Base-by-base conservation (phyloP, 37 sponge, comb jelly and placozoan genomes). In the Spongilla lacustris region DNA sequence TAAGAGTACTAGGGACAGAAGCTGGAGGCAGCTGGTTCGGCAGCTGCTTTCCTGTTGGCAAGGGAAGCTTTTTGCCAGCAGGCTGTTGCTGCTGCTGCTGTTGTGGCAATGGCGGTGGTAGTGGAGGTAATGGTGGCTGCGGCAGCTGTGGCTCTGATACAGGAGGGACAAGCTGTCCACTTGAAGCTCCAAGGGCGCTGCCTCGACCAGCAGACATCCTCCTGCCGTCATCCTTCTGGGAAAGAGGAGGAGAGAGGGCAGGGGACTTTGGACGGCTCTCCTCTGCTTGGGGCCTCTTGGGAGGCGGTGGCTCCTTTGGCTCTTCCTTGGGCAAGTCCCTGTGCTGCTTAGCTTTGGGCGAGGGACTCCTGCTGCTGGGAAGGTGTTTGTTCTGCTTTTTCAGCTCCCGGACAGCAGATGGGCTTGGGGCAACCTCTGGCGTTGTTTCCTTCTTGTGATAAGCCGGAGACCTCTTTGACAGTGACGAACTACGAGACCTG, bases 201-300 rank as follows among this genome's bases (percentile, higher is more conserved):
- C 5, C 28, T 12, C 71, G 27, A 69, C 71, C 27, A 25, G 34
- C 33, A 19, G 34, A 34, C 14, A 21, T 17, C 22, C 32, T 74
- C 74, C 32, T 74, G 10, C 28, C 74, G 33, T 34, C 27, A 8
- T 69, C 25, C 28, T n/a, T n/a, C 25, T 28, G 25, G 70, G 10
- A 12, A 27, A 12, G 70, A 69, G 10, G 70, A n/a, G 71, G 28
- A 11, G 68, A 28, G 9, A 36, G 22, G 27, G 84, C 6, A 27
- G 86, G 78, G 70, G 86, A 86, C 46, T 86, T 86, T 48, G 77
- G 78, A 21, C 69, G 69, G 9, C 38, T 0, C 2, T 68, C 58
- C 13, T 86, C 86, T 35, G 69, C 49, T 5, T 71, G 30, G 22
- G 34, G 74, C 14, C 78, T 70, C 79, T 86, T 86, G 25, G 66